phyloP scores from a whole-genome alignment of 1,140 invertebrate species.

The Polypedilum pembai region DNA sequence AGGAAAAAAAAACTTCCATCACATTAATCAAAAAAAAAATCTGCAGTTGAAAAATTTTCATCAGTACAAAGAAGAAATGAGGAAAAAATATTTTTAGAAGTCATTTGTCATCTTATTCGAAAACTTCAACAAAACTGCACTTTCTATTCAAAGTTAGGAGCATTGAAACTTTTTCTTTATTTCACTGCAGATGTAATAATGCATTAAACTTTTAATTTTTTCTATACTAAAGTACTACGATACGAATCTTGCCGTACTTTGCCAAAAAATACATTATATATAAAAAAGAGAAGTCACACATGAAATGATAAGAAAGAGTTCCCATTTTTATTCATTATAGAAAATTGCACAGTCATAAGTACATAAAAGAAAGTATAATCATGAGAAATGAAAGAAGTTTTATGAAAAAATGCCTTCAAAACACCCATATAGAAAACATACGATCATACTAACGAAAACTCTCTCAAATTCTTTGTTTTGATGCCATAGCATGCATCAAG shows the following conservation, averaged over 20 bases:
- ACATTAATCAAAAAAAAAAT: no score
- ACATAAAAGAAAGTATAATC: neutral
- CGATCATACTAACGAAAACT: neutral
- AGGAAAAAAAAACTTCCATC: no score
- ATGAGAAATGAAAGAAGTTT: neutral
- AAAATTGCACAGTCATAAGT: neutral
- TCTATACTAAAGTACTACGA: conserved; percentile 4
- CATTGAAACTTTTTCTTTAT: neutral
- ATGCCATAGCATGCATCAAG: neutral
- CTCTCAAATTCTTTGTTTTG: neutral
- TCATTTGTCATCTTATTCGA: neutral
- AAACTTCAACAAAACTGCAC: neutral
- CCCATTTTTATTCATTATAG: neutral
- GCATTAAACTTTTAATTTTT: neutral
- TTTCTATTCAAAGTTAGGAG: neutral
- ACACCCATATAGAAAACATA: neutral
- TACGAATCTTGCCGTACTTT: neutral
- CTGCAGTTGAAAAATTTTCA: no score
- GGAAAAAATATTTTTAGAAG: conserved; percentile 1
- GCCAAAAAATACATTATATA: neutral
- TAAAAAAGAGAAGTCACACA: neutral
- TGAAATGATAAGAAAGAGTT: neutral
- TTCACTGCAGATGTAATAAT: conserved; percentile 10
- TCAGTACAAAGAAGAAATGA: no score
- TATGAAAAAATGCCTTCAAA: conserved; percentile 13